A percentile compares a stretch with the other conserved stretches of the same genome.
Conservation (phyloP, 1,140 invertebrate genomes). For the Asbolus verrucosus region DNA sequence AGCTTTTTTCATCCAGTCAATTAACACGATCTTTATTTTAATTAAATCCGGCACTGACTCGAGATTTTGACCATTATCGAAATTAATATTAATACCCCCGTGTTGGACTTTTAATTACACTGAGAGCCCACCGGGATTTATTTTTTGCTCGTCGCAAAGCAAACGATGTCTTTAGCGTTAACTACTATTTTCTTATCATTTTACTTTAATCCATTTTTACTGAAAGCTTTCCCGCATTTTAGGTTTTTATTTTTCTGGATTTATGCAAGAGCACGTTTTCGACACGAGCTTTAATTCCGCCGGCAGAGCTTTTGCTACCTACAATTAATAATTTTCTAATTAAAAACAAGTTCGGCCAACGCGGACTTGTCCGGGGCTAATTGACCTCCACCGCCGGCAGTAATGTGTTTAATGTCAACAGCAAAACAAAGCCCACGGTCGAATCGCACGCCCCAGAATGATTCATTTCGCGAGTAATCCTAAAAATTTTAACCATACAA, state of each 20-base stretch:
- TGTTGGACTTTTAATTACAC: constrained; percentile 12
- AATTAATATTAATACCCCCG: constrained; percentile 11
- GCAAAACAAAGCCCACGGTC: too few relatives aligned
- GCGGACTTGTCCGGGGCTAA: too few relatives aligned
- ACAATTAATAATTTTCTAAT: too few relatives aligned
- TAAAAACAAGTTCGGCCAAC: too few relatives aligned
- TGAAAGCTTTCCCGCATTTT: constrained; percentile 5
- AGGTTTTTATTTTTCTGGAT: constrained; percentile 26
- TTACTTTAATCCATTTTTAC: constrained; percentile 26
- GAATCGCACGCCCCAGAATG: too few relatives aligned
- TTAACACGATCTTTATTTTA: constrained; percentile 28
- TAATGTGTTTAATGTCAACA: too few relatives aligned
- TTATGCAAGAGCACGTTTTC: constrained; percentile 10
- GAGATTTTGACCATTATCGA: constrained; percentile 18
- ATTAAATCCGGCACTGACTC: constrained; percentile 8
- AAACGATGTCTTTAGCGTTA: constrained; percentile 27
- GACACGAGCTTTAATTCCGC: neutral
- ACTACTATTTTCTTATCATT: constrained; percentile 35
- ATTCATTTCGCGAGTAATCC: too few relatives aligned
- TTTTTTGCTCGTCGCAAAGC: neutral
- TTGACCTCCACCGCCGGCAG: too few relatives aligned
- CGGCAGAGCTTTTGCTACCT: too few relatives aligned
- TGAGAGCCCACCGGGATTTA: neutral
- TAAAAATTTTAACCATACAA: too few relatives aligned
- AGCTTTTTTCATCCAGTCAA: neutral